These are phyloP conservation scores for Cryptophagus acutangulus DNA, from an alignment of 2,888 invertebrate genomes.

Conservation along the genomic window DNA sequence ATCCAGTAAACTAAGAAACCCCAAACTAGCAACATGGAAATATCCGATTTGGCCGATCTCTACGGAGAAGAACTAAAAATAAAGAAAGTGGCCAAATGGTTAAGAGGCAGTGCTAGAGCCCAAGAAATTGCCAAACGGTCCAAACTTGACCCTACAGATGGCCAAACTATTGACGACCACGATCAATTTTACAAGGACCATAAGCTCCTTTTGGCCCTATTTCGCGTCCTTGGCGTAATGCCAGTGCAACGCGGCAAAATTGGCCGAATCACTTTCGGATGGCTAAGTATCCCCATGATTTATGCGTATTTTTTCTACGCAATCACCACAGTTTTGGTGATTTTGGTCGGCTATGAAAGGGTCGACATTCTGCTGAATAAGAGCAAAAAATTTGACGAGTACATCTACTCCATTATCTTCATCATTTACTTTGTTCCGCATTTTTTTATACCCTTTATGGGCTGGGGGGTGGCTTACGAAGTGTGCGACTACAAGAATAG, in stretches of 20 bases:
- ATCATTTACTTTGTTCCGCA: conserved; percentile 63
- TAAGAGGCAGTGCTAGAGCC: conserved; percentile 37
- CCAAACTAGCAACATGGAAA: no score
- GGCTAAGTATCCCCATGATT: conserved; percentile 58
- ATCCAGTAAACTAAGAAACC: no score
- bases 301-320: conserved; percentile 63
- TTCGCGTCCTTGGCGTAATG: conserved; percentile 62
- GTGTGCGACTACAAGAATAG: conserved; percentile 66
- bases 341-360: conserved; percentile 59
- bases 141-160: conserved; percentile 54
- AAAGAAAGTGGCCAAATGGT: conserved; percentile 21
- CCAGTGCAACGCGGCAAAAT: conserved; percentile 49
- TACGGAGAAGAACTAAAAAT: conserved; percentile 33
- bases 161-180: conserved; percentile 56
- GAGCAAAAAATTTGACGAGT: conserved; percentile 61
- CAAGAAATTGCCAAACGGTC: conserved; percentile 46
- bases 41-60: conserved; percentile 28
- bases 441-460: conserved; percentile 66
- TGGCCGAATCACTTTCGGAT: conserved; percentile 58
- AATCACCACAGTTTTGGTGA: conserved; percentile 54
- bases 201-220: conserved; percentile 58
- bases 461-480: conserved; percentile 65
- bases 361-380: conserved; percentile 57
- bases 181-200: conserved; percentile 66
- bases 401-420: conserved; percentile 64